Percentiles rank a stretch among this genome's conserved stretches.
phyloP scores from a whole-genome alignment of 2,113 vertebrate species.

The Cettia cetti region DNA sequence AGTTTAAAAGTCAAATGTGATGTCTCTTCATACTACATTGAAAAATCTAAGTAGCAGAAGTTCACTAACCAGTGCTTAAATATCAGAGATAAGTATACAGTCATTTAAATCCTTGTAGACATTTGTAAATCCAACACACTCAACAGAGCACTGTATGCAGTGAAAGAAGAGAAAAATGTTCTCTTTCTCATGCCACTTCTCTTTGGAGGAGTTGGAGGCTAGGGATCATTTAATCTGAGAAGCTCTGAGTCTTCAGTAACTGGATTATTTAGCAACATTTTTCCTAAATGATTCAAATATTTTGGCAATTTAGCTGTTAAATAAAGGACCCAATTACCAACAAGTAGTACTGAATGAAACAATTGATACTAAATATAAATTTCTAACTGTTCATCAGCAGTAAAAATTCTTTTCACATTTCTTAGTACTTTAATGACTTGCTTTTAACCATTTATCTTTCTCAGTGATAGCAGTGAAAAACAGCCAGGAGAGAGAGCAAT shows the following conservation, averaged over 20 bases:
- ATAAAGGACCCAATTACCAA: background rate
- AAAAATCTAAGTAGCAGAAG: background rate
- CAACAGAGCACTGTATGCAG: background rate
- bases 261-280: background rate
- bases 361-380: background rate
- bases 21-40: background rate
- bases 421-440: background rate
- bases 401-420: background rate
- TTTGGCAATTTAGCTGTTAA: background rate
- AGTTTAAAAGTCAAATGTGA: background rate
- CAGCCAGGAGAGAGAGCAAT: background rate
- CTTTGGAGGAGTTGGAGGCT: background rate
- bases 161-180: background rate
- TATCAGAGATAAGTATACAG: background rate
- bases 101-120: background rate
- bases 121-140: background rate
- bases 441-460: background rate
- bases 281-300: background rate
- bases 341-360: background rate
- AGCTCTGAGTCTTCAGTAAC: background rate
- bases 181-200: background rate
- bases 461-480: background rate
- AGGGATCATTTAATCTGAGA: background rate
- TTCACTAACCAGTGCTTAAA: background rate
- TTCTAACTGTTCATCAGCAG: background rate